phyloP scores from a whole-genome alignment of 2,888 invertebrate genomes.

The Drosophila demipolita region DNA sequence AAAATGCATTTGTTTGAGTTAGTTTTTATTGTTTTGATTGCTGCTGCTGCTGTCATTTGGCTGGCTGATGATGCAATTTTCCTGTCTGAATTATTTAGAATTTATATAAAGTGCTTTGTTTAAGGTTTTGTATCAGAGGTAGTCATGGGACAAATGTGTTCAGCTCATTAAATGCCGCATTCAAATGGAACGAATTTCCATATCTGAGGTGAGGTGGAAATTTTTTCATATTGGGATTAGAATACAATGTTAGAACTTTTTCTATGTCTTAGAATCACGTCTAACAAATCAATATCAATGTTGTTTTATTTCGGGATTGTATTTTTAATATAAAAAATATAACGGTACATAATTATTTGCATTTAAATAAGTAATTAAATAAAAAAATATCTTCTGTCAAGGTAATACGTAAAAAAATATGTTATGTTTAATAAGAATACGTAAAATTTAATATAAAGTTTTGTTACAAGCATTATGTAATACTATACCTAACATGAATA shows the following conservation, averaged over 20 bases:
- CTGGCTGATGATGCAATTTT: conserved; percentile 62
- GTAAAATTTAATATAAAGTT: neutral
- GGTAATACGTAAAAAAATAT: neutral
- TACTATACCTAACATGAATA: neutral
- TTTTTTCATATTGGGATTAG: neutral
- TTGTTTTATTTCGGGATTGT: neutral
- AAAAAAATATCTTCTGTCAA: neutral
- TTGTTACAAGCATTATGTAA: neutral
- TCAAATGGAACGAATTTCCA: conserved; percentile 60
- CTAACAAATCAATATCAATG: too few relatives aligned
- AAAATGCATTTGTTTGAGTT: conserved; percentile 30
- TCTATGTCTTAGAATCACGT: too few relatives aligned
- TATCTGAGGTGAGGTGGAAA: neutral
- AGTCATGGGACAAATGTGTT: conserved; percentile 36
- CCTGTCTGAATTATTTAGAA: conserved; percentile 53
- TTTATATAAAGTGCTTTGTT: conserved; percentile 54
- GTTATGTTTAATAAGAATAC: neutral
- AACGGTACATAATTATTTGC: neutral
- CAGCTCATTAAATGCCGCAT: conserved; percentile 53
- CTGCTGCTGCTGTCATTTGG: conserved; percentile 15
- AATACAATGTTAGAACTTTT: neutral
- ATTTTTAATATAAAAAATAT: neutral
- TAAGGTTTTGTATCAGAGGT: conserved; percentile 10
- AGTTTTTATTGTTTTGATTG: conserved; percentile 13
- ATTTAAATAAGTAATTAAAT: neutral